phyloP scores from a whole-genome alignment of 2,888 invertebrate genomes.

The Thymelicus sylvestris region DNA sequence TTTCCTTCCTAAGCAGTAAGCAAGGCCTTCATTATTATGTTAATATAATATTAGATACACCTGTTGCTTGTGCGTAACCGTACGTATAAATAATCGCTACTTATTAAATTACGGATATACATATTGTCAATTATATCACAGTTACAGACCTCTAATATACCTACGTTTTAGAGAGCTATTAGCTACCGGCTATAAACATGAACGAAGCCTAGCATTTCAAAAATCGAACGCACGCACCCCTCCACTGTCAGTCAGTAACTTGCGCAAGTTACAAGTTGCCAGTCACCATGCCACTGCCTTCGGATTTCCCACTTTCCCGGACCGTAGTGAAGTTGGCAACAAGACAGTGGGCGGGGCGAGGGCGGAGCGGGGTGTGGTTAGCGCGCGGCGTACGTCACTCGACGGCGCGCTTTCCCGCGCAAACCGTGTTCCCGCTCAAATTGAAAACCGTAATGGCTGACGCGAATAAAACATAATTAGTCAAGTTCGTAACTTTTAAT shows the following conservation, averaged over 20 bases:
- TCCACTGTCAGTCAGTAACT: constrained; percentile 46
- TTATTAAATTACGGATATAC: too few relatives aligned
- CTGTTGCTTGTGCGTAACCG: too few relatives aligned
- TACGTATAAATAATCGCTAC: too few relatives aligned
- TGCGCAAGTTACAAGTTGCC: constrained; percentile 12
- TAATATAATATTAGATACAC: too few relatives aligned
- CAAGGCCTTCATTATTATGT: too few relatives aligned
- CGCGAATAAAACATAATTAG: constrained; percentile 40
- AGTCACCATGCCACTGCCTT: constrained; percentile 26
- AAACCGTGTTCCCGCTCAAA: constrained; percentile 59
- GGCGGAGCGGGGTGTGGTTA: constrained; percentile 45
- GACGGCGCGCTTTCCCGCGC: constrained; percentile 50
- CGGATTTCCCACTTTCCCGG: constrained; percentile 75
- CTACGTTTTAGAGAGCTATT: not conserved
- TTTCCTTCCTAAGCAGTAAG: too few relatives aligned
- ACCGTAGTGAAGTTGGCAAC: constrained; percentile 68
- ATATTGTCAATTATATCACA: not conserved
- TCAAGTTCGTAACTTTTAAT: constrained; percentile 18
- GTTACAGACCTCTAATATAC: not conserved
- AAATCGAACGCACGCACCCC: constrained; percentile 36
- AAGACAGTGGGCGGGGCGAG: constrained; percentile 67
- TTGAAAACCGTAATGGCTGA: constrained; percentile 43
- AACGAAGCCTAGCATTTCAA: not conserved
- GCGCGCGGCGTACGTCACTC: constrained; percentile 35
- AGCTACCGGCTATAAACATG: not conserved